phyloP scores from a whole-genome alignment of 2,888 invertebrate species.

The Drosophila leonis region DNA sequence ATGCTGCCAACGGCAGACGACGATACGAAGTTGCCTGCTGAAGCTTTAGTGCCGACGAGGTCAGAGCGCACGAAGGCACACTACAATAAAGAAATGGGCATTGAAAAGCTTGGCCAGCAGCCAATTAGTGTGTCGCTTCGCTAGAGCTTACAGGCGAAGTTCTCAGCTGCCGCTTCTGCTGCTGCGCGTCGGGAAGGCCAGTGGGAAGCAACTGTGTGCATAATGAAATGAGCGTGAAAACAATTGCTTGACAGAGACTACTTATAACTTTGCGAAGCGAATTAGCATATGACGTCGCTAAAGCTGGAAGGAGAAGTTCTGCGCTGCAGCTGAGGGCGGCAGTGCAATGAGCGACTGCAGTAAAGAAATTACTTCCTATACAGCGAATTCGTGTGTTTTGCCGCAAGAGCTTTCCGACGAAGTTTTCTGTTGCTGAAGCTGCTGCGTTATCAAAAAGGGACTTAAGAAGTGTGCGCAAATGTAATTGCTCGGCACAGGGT shows the following conservation, averaged over 20 bases:
- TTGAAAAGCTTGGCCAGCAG: slow-evolving; percentile 34
- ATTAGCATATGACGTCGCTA: not conserved
- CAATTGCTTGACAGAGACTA: not conserved
- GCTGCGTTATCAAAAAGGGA: not conserved
- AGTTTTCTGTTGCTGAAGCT: not conserved
- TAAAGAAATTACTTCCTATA: not conserved
- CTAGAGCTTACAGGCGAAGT: slow-evolving; percentile 36
- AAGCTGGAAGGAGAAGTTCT: slow-evolving; percentile 11
- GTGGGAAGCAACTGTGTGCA: not conserved
- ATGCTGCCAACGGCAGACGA: slow-evolving; percentile 33
- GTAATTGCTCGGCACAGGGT: not conserved
- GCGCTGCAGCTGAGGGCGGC: not conserved
- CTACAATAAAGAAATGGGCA: slow-evolving; percentile 27
- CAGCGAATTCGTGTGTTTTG: not conserved
- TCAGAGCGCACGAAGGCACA: slow-evolving; percentile 65
- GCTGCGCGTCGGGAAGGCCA: slow-evolving; percentile 4
- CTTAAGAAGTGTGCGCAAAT: not conserved
- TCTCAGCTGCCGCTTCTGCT: slow-evolving; percentile 4
- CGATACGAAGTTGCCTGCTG: slow-evolving; percentile 22
- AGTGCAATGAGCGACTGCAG: not conserved
- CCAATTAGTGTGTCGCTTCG: slow-evolving; percentile 13
- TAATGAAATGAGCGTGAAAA: slow-evolving; percentile 3
- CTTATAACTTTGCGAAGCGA: not conserved
- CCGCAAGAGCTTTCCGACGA: not conserved
- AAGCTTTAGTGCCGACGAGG: slow-evolving; percentile 61